Evolutionary conservation across 2,888 invertebrate genomes (phyloP).

Genomic region (Dynastes grantii): DNA sequence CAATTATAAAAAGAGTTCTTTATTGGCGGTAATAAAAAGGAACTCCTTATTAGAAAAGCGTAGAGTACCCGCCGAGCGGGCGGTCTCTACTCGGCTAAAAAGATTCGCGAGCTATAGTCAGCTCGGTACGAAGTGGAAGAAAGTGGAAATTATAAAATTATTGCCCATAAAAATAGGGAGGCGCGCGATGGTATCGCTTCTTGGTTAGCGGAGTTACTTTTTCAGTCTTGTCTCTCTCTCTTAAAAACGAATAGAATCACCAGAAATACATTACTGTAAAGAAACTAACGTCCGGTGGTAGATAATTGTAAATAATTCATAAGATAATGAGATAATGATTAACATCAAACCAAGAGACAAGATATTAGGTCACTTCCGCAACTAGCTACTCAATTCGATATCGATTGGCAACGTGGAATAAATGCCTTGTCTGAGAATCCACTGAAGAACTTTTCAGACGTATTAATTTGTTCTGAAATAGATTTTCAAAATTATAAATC

Average conservation of each 20-base stretch:
- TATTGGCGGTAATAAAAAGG: conserved; percentile 46
- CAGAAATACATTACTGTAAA: neutral
- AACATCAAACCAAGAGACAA: too few relatives aligned
- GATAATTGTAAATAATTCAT: too few relatives aligned
- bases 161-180: conserved; percentile 40
- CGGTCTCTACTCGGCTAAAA: neutral
- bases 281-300: too few relatives aligned
- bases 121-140: conserved; percentile 2
- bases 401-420: too few relatives aligned
- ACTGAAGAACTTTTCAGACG: too few relatives aligned
- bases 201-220: neutral
- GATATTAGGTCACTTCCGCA: too few relatives aligned
- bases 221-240: neutral
- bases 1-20: conserved; percentile 47
- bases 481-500: too few relatives aligned
- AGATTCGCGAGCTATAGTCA: neutral
- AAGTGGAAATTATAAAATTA: conserved; percentile 45
- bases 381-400: too few relatives aligned
- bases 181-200: conserved; percentile 18
- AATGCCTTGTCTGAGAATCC: too few relatives aligned
- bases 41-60: conserved; percentile 40
- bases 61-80: conserved; percentile 3
- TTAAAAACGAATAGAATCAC: neutral
- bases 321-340: too few relatives aligned
- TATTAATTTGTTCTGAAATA: too few relatives aligned